Percentiles rank a stretch among this genome's conserved stretches.
Evolutionary conservation across 2,113 vertebrate genomes (phyloP).

Genomic region (Corydoras maculifer): DNA sequence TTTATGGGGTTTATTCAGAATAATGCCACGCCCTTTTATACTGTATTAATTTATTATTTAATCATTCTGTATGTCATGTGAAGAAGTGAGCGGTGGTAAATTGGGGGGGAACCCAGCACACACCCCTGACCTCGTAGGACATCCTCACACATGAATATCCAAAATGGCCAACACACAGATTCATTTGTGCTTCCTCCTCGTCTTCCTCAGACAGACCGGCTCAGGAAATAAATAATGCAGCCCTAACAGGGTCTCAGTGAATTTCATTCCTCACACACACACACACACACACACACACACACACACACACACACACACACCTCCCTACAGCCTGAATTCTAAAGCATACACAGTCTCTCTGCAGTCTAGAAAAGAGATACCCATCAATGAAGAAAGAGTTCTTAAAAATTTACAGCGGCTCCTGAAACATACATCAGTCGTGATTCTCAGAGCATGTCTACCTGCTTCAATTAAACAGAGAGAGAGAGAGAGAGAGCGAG

Average conservation of each 20-base stretch:
- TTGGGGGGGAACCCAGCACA: neutral
- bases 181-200: neutral
- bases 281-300: too few relatives aligned
- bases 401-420: constrained; percentile 49
- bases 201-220: neutral
- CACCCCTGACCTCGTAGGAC: neutral
- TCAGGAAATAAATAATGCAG: neutral
- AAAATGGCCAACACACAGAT: neutral
- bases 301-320: neutral
- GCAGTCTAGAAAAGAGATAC: constrained; percentile 1
- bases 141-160: neutral
- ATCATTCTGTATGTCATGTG: too few relatives aligned
- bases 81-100: neutral
- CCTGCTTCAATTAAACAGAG: constrained; percentile 58
- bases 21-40: too few relatives aligned
- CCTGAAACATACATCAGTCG: constrained; percentile 54
- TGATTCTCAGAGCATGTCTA: constrained; percentile 49
- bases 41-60: too few relatives aligned
- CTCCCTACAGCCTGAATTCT: neutral
- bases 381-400: constrained; percentile 11
- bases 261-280: neutral
- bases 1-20: too few relatives aligned
- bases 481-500: constrained; percentile 51
- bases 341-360: neutral
- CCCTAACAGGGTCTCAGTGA: neutral